These are phyloP conservation scores for Dryococelus australis DNA, from an alignment of 2,888 invertebrate species.

Conservation along the genomic window DNA sequence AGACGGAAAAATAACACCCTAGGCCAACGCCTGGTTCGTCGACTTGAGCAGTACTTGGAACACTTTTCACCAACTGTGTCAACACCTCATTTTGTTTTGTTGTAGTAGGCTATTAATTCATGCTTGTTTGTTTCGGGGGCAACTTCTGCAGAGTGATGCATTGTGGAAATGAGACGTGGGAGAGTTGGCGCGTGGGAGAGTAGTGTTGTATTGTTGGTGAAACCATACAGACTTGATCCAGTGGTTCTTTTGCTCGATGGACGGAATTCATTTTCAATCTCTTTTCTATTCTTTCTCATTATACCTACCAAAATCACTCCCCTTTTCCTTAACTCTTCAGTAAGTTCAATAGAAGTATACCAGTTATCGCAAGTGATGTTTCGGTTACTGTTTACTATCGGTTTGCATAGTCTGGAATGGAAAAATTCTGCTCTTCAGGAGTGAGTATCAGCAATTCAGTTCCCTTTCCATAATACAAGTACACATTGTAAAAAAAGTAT, in stretches of 20 bases:
- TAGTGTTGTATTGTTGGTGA: too few species aligned
- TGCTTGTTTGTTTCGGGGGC: constrained; percentile 43
- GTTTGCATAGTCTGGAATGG: too few species aligned
- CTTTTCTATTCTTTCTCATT: constrained; percentile 39
- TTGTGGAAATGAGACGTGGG: constrained; percentile 45
- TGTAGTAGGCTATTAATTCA: constrained; percentile 49
- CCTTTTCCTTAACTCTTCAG: constrained; percentile 25
- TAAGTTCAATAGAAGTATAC: constrained; percentile 33
- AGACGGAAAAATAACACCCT: constrained; percentile 43
- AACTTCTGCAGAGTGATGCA: constrained; percentile 38
- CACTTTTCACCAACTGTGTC: constrained; percentile 49
- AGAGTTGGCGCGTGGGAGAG: constrained; percentile 45
- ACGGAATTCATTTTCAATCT: constrained; percentile 50
- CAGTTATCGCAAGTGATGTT: too few species aligned
- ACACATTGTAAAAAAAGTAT: too few species aligned
- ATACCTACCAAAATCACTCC: constrained; percentile 36
- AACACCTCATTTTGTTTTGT: constrained; percentile 49
- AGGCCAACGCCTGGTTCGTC: constrained; percentile 48
- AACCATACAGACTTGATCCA: constrained; percentile 45
- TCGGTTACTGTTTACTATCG: too few species aligned
- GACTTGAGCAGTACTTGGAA: constrained; percentile 48
- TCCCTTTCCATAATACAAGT: too few species aligned
- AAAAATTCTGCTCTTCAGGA: too few species aligned
- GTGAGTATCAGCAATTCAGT: constrained; percentile 37
- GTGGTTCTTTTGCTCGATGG: constrained; percentile 45